Base-by-base conservation (phyloP, 2,797 vertebrate species). In the Gila robusta region DNA sequence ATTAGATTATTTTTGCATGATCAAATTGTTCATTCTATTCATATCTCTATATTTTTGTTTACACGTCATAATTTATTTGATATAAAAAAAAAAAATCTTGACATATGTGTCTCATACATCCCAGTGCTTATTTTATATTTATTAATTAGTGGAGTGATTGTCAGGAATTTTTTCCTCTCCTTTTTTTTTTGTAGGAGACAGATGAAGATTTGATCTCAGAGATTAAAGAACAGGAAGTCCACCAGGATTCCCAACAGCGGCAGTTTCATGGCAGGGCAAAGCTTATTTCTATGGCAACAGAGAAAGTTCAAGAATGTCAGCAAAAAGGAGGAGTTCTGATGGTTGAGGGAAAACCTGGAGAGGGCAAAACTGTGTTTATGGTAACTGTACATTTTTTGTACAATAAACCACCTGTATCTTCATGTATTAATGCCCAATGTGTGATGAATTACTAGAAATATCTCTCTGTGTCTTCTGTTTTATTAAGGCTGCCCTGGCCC, bases 291-390 rank as follows among this genome's bases (percentile, higher is more conserved):
- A 78, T 71, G 0, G 93, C 94, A 0, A 91, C 89, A 21, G 91
- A 91, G 59, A 90, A 90, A 6, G 92, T 96, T 82, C 84, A 88
- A 28, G 91, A 94, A 83, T 83, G 81, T 39, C 91, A 90, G 89
- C 69, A n/a, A 47, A 95, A 93, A 88, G 93, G 90, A 81, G 94
- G 95, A 35, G 72, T 96, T 90, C 89, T 96, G 81, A 89, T 98
- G 66, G 93, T 98, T 88, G 95, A 94, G 0, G 96, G 92, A 4
- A 93, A 90, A 47, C 83, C 95, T 0, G 96, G 97, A 88, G 94
- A 96, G 74, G 97, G 97, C 1, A 98, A 98, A 93, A 97, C 96
- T 0, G 91, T 96, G 72, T 97, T 98, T 90, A 94, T 98, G 97
- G 97, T 97, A 94, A 91, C 16, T 70, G 44, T 67, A 35, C 72